phyloP scores from a whole-genome alignment of 2,888 invertebrate species.

The Stenurella melanura region DNA sequence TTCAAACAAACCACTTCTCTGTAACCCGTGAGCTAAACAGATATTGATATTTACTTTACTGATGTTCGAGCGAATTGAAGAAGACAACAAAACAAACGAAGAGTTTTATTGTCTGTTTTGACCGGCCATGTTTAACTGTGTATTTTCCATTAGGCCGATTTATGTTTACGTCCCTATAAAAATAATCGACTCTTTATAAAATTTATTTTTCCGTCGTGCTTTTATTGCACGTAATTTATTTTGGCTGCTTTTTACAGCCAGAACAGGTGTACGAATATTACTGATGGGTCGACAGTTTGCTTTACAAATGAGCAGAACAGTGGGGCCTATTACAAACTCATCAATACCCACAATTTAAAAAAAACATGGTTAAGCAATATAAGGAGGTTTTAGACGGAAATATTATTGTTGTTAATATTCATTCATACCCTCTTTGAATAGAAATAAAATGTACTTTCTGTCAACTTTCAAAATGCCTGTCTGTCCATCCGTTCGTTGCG shows the following conservation, averaged over 20 bases:
- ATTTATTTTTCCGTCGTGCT: background rate
- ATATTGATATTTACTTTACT: slow-evolving; percentile 7
- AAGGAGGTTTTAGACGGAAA: too few species aligned
- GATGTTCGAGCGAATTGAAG: background rate
- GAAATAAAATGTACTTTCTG: too few species aligned
- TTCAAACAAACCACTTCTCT: too few species aligned
- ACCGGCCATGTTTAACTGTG: background rate
- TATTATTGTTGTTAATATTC: too few species aligned
- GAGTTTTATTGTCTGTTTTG: background rate
- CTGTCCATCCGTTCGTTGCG: too few species aligned
- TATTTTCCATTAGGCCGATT: background rate
- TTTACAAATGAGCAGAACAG: too few species aligned
- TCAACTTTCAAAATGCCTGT: too few species aligned
- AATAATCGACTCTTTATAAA: slow-evolving; percentile 2
- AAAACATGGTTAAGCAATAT: too few species aligned
- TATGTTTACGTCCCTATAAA: slow-evolving; percentile 1
- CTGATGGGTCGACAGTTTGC: background rate
- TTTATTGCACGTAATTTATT: background rate
- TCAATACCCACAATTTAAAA: too few species aligned
- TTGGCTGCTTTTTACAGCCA: background rate
- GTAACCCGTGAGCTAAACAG: background rate
- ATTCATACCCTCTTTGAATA: too few species aligned
- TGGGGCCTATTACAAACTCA: too few species aligned
- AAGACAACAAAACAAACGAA: background rate
- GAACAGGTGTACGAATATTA: background rate